phyloP scores from a whole-genome alignment of 2,888 invertebrate genomes.

The Troides oblongomaculatus region DNA sequence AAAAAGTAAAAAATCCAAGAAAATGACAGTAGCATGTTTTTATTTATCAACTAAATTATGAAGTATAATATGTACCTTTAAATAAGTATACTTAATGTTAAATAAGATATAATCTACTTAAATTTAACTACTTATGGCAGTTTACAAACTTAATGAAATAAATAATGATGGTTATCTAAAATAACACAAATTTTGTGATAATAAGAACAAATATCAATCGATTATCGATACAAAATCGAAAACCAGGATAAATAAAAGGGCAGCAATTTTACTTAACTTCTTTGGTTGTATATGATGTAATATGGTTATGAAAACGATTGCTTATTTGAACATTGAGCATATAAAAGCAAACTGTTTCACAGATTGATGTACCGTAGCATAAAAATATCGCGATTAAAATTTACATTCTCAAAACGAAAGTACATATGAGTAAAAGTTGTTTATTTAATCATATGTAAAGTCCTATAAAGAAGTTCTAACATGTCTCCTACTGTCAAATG shows the following conservation, averaged over 20 bases:
- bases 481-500: constrained; percentile 68
- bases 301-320: constrained; percentile 11
- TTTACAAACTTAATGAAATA: constrained; percentile 61
- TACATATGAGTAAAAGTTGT: background rate
- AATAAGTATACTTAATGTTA: constrained; percentile 14
- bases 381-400: background rate
- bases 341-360: background rate
- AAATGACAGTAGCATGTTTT: background rate
- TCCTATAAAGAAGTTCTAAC: constrained; percentile 43
- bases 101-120: constrained; percentile 25
- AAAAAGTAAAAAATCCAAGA: background rate
- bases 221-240: background rate
- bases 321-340: background rate
- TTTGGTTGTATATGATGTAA: constrained; percentile 31
- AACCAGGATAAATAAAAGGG: constrained; percentile 4
- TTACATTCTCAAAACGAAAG: background rate
- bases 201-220: background rate
- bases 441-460: background rate
- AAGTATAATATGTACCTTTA: constrained; percentile 22
- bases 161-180: constrained; percentile 51
- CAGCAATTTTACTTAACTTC: constrained; percentile 25
- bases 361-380: background rate
- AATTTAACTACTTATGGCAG: constrained; percentile 69
- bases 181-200: constrained; percentile 1
- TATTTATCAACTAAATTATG: background rate